Percentiles rank a stretch among this genome's conserved stretches.
phyloP scores from a whole-genome alignment of 2,113 vertebrate species.

The Toxotes chatareus region DNA sequence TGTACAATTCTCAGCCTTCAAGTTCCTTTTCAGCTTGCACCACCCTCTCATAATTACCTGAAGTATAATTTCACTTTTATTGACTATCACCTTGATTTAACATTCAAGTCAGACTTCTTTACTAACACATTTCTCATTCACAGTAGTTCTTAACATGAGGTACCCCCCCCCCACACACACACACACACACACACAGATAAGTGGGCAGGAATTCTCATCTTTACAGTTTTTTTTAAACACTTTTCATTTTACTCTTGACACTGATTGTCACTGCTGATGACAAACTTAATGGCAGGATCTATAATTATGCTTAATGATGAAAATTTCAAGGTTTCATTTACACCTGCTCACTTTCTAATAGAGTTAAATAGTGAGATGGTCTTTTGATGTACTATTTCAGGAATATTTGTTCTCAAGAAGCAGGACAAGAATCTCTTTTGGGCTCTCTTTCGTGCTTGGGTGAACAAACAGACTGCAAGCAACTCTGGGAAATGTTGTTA shows the following conservation, averaged over 20 bases:
- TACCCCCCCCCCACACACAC: background rate
- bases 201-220: background rate
- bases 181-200: constrained; percentile 2
- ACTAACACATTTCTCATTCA: constrained; percentile 16
- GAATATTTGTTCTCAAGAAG: background rate
- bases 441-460: constrained; percentile 5
- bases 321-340: background rate
- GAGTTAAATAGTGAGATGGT: background rate
- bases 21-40: constrained; percentile 37
- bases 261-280: background rate
- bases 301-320: constrained; percentile 5
- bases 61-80: constrained; percentile 46
- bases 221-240: background rate
- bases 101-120: constrained; percentile 17
- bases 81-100: constrained; percentile 32
- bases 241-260: constrained; percentile 14
- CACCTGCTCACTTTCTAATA: background rate
- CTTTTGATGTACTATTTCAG: background rate
- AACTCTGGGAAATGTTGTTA: constrained; percentile 33
- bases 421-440: background rate
- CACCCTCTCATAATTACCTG: constrained; percentile 28
- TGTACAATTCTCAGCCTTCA: constrained; percentile 19
- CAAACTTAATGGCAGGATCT: constrained; percentile 12
- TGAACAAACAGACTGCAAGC: constrained; percentile 6
- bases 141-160: constrained; percentile 1